Base-by-base conservation (phyloP, 2,113 vertebrate species). In the Lasiurus borealis region DNA sequence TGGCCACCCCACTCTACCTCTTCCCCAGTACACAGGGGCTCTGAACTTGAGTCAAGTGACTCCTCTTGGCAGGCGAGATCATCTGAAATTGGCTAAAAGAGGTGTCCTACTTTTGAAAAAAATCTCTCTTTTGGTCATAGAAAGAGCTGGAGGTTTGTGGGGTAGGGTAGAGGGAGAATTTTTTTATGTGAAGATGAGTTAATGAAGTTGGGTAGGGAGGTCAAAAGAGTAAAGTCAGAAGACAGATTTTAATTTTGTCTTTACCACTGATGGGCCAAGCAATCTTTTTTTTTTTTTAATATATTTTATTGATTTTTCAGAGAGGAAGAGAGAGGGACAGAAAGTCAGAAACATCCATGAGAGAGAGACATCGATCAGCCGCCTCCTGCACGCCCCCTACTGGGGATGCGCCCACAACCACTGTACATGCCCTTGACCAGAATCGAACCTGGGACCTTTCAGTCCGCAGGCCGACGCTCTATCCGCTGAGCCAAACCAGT, bases 11-110 rank as follows among this genome's bases (percentile, higher is more conserved):
- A 7, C 0, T 29, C 66, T 2, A 31, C 4, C 31, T 27, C 6
- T 59, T 94, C 88, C 25, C 81, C 50, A 57, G 50, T 48, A 75
- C 75, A 57, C 2, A 36, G 10, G 25, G 34, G 34, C 77, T 84
- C 36, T 91, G 91, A 80, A 86, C 44, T 78, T 87, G 23, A 90
- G 44, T 94, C 93, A 85, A 71, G 77, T 86, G 46, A 71, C 78
- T 84, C 40, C 50, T 7, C 84, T 76, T 86, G 96, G 89, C 77
- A 86, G 76, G 7, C 2, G 40, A 11, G 59, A 25, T n/a, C 68
- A 68, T 94, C 71, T 86, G 86, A 87, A 94, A 94, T n/a, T 76
- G 84, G 84, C 80, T 68, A 36, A 59, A 64, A 94, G 46, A 80
- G n/a, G 75, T 76, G 59, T 91, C 64, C 87, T 84, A 40, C 27